Evolutionary conservation across 2,888 invertebrate species (phyloP).

Genomic region (Serrognathus titanus): DNA sequence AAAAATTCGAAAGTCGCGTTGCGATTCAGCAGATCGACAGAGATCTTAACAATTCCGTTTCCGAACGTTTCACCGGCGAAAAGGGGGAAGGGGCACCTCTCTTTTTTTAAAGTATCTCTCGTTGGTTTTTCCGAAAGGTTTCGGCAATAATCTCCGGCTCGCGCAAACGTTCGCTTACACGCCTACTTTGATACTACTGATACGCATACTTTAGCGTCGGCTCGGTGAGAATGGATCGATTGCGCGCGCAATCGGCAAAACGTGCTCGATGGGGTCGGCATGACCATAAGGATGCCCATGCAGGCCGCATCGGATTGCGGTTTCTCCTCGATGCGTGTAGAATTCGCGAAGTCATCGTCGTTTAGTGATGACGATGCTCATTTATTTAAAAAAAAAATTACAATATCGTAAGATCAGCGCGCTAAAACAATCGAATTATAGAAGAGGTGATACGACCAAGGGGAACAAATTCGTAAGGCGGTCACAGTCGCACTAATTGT

Average conservation of each 20-base stretch:
- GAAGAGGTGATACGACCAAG: too few relatives aligned
- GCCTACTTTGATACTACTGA: conserved; percentile 13
- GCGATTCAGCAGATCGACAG: neutral
- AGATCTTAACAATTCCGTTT: too few relatives aligned
- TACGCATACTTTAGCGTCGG: conserved; percentile 8
- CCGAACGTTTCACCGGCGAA: too few relatives aligned
- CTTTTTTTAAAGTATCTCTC: too few relatives aligned
- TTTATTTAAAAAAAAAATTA: too few relatives aligned
- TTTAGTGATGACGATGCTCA: too few relatives aligned
- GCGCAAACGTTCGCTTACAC: neutral
- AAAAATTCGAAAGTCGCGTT: conserved; percentile 18
- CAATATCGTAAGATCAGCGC: too few relatives aligned
- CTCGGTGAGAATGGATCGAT: conserved; percentile 19
- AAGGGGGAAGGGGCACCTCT: too few relatives aligned
- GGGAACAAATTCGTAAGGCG: too few relatives aligned
- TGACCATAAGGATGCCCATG: neutral
- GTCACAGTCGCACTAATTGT: too few relatives aligned
- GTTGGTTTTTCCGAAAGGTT: too few relatives aligned
- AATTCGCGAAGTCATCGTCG: neutral
- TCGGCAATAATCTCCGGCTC: neutral
- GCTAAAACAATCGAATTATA: too few relatives aligned
- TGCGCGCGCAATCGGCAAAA: conserved; percentile 23
- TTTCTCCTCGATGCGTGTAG: neutral
- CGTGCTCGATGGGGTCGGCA: conserved; percentile 9
- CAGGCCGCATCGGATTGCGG: neutral